Base-by-base conservation (phyloP, 1,140 invertebrate species). In the Zaprionus kolodkinae region DNA sequence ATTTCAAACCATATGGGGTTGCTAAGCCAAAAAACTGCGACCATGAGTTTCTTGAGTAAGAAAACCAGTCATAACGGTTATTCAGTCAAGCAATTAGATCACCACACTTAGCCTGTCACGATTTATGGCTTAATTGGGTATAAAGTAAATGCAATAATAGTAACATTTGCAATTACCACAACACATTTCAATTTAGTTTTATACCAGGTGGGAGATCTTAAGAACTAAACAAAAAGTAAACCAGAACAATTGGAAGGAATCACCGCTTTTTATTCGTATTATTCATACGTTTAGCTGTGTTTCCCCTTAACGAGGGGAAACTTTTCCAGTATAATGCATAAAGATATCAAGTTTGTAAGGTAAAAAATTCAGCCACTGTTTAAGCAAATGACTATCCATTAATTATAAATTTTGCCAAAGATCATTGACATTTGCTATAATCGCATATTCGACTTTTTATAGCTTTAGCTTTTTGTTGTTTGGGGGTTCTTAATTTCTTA, bases 71-170 rank as follows among this genome's bases (percentile, higher is more conserved):
- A 35, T 45, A 33, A 66, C 36, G 56, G 56, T 40, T 64, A 25
- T 68, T 54, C 50, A 59, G 50, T 67, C 38, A 45, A 82, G 84
- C 66, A 79, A 78, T 80, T 82, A 82, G 79, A 78, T 82, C 79
- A 82, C 56, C 55, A 11, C 73, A 50, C 36, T 17, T 17, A 36
- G 33, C 2, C 30, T 56, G 55, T 56, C 59, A 56, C 59, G 36
- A 56, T 54, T 36, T 9, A 2, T 71, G 59, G 25, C 10, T 36
- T 45, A 33, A 70, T 70, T 6, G 25, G 4, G 12, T 54, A 3
- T 15, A 35, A 36, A n/a, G 13, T 40, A 54, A 11, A 36, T 38
- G 25, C 33, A 69, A 38, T 50, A 50, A 50, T 50, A 17, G 45
- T 45, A 15, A 45, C n/a, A 45, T 45, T 45, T 15, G 40, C 40